Evolutionary conservation across 1,140 invertebrate genomes (phyloP).

Genomic region (Drosophila cardini): DNA sequence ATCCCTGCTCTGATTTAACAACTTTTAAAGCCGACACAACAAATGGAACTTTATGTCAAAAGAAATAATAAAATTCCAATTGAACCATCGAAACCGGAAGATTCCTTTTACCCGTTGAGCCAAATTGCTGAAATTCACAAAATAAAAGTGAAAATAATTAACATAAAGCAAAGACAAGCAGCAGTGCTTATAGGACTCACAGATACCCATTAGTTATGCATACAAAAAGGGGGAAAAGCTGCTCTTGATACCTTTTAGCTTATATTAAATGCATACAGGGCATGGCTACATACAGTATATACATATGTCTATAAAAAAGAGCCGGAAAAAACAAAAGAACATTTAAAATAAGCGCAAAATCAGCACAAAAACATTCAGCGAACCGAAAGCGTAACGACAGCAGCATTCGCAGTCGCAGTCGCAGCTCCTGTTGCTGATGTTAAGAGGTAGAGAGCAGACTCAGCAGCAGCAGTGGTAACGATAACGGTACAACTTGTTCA

Average conservation of each 20-base stretch:
- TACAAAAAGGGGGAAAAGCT: neutral
- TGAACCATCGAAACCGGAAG: neutral
- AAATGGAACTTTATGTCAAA: slow-evolving; percentile 24
- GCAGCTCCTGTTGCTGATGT: no score
- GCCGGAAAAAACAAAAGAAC: slow-evolving; percentile 57
- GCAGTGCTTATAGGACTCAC: neutral
- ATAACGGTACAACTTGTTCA: slow-evolving; percentile 64
- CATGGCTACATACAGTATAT: no score
- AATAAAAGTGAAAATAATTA: slow-evolving; percentile 23
- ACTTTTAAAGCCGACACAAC: slow-evolving; percentile 47
- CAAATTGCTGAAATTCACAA: neutral
- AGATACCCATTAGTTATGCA: slow-evolving; percentile 50
- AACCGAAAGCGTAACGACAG: slow-evolving; percentile 69
- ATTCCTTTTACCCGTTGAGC: neutral
- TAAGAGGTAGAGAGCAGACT: slow-evolving; percentile 7
- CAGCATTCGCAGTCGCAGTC: slow-evolving; percentile 15
- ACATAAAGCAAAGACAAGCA: neutral
- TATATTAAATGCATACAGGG: neutral
- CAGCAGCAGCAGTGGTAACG: slow-evolving; percentile 50
- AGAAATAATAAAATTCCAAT: slow-evolving; percentile 56
- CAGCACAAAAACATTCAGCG: slow-evolving; percentile 77
- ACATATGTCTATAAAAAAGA: slow-evolving; percentile 29
- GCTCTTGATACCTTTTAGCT: neutral
- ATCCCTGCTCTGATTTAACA: slow-evolving; percentile 55
- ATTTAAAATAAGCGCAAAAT: slow-evolving; percentile 80